Base-by-base conservation (phyloP, 35 echinoderm and acorn worm genomes). In the Ophiothrix spiculata region DNA sequence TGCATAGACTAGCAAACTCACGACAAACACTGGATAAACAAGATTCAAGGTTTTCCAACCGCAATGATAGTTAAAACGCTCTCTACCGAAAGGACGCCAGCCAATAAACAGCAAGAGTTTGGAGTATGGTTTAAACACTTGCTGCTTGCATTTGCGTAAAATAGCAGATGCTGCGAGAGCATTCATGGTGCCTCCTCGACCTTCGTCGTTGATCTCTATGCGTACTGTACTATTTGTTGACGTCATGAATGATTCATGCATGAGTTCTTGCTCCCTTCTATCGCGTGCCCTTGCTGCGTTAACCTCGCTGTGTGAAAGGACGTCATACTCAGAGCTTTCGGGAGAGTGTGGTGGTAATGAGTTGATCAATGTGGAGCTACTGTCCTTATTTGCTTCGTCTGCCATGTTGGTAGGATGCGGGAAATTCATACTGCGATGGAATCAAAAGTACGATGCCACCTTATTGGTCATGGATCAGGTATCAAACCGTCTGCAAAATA, bases 91-190 rank as follows among this genome's bases (percentile, higher is more conserved):
- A 0, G 88, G 79, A 0, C 88, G 79, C 80, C 88, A 90, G 21
- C 88, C 56, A 75, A 90, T 90, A 54, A 83, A 77, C 11, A 83
- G 56, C 28, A 81, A 76, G 11, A 83, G 37, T 33, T 81, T 75
- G 56, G 80, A 90, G 40, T 90, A 90, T 31, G 88, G 88, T 56
- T 39, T 56, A 16, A 90, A 36, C 32, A 90, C 88, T 78, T 90
- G 88, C 38, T 83, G 74, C 28, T 83, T 83, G 63, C 88, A 90
- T 74, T 64, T 40, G 32, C 81, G 32, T 21, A 90, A 80, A 36
- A 83, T 76, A 15, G 64, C 73, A 32, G 88, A 75, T 14, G 74
- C 40, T 28, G 54, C 75, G 40, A 77, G 84, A 0, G 54, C 28
- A 60, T 32, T 84, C 31, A 37, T 28, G 39, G 39, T 79, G 31